Percentiles rank a stretch among this genome's conserved stretches.
phyloP scores from a whole-genome alignment of 2,888 invertebrate genomes.

The Diplolepis rosae region DNA sequence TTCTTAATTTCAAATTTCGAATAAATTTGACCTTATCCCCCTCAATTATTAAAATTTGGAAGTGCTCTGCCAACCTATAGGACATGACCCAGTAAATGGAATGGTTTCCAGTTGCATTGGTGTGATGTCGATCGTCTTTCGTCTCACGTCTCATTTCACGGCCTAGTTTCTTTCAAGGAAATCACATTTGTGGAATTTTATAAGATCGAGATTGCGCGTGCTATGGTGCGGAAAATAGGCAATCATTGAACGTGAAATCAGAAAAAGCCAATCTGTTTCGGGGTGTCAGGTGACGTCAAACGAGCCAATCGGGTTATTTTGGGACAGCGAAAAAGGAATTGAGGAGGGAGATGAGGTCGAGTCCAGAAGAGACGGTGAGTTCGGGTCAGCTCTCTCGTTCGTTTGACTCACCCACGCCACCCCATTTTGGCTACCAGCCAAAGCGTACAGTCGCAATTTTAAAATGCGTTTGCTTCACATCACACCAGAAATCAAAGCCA shows the following conservation, averaged over 20 bases:
- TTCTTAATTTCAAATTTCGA: background rate
- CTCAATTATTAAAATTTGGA: too few species aligned
- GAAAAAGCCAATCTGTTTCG: slow-evolving; percentile 40
- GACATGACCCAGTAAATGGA: too few species aligned
- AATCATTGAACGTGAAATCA: slow-evolving; percentile 38
- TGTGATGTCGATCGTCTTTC: background rate
- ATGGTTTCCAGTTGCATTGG: background rate
- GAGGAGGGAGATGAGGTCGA: slow-evolving; percentile 53
- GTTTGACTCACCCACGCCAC: slow-evolving; percentile 46
- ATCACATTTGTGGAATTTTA: slow-evolving; percentile 20
- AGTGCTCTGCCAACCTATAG: too few species aligned
- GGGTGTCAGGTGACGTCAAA: slow-evolving; percentile 44
- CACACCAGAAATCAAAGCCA: background rate
- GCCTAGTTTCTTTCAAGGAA: slow-evolving; percentile 4
- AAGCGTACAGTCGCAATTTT: background rate
- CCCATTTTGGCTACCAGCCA: slow-evolving; percentile 29
- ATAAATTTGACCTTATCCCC: too few species aligned
- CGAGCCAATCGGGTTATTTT: slow-evolving; percentile 48
- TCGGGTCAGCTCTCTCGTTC: slow-evolving; percentile 55
- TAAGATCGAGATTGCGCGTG: slow-evolving; percentile 1
- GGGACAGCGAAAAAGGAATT: slow-evolving; percentile 46
- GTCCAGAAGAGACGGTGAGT: slow-evolving; percentile 49
- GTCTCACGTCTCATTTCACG: background rate
- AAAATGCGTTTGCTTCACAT: background rate
- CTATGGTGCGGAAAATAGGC: slow-evolving; percentile 19